These are phyloP conservation scores for Coremacera marginata DNA, from an alignment of 2,888 invertebrate species.

Conservation along the genomic window DNA sequence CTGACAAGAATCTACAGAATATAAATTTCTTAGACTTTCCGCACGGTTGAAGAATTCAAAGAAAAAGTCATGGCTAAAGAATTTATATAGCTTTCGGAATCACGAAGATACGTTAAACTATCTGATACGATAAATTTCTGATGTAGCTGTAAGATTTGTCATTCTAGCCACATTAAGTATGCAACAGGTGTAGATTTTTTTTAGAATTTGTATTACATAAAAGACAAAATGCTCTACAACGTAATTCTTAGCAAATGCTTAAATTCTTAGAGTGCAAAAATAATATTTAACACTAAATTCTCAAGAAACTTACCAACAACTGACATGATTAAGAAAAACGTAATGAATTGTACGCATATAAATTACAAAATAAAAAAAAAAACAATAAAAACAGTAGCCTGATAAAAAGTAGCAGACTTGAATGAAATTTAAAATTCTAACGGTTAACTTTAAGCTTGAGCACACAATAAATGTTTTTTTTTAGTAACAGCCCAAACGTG, in stretches of 20 bases:
- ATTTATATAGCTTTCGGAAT: too few species aligned
- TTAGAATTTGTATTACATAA: conserved; percentile 18
- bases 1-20: too few species aligned
- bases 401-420: not conserved
- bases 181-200: not conserved
- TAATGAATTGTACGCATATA: not conserved
- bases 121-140: too few species aligned
- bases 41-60: too few species aligned
- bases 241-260: conserved; percentile 8
- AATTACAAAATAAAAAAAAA: not conserved
- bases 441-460: conserved; percentile 37
- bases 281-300: not conserved
- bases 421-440: conserved; percentile 53
- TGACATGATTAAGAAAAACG: not conserved
- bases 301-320: not conserved
- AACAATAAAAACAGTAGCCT: not conserved
- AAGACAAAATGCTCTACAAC: conserved; percentile 40
- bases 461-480: conserved; percentile 2
- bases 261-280: not conserved
- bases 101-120: too few species aligned
- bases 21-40: too few species aligned
- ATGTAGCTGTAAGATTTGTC: too few species aligned
- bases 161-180: not conserved
- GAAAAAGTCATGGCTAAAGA: too few species aligned
- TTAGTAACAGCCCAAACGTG: not conserved